A percentile compares a stretch with the other conserved stretches of the same genome.
These are phyloP conservation scores for Pantherophis alleghaniensis DNA, from an alignment of 2,797 vertebrate species.

Conservation along the genomic window DNA sequence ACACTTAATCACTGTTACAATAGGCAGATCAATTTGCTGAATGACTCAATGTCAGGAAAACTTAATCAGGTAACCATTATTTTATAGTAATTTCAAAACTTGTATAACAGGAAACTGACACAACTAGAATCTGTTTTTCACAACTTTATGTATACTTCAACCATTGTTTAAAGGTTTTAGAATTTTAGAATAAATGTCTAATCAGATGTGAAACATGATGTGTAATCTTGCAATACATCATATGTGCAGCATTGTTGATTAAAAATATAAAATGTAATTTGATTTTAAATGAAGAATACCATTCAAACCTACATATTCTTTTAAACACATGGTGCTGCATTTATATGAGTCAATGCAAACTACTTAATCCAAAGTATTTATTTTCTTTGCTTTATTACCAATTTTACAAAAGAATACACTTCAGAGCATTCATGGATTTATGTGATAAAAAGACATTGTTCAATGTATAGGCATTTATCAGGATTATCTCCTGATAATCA, in stretches of 20 bases:
- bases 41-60: conserved; percentile 53
- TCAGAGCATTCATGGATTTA: conserved; percentile 36
- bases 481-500: background rate
- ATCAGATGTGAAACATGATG: background rate
- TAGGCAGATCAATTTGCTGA: conserved; percentile 36
- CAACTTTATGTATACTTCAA: conserved; percentile 42
- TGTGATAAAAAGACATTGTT: conserved; percentile 15
- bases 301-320: background rate
- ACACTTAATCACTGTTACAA: background rate
- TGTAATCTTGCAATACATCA: background rate
- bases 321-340: background rate
- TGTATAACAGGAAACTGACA: conserved; percentile 55
- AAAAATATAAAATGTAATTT: background rate
- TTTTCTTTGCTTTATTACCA: conserved; percentile 13
- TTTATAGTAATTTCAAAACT: conserved; percentile 54
- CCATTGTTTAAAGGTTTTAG: background rate
- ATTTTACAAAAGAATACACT: conserved; percentile 18
- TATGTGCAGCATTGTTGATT: background rate
- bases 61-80: conserved; percentile 65
- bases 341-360: accelerated
- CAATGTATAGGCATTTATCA: conserved; percentile 19
- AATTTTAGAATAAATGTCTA: background rate
- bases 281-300: background rate
- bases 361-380: background rate
- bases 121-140: conserved; percentile 51